Evolutionary conservation across 1,140 invertebrate species (phyloP).

Genomic region (Trichonephila clavata): DNA sequence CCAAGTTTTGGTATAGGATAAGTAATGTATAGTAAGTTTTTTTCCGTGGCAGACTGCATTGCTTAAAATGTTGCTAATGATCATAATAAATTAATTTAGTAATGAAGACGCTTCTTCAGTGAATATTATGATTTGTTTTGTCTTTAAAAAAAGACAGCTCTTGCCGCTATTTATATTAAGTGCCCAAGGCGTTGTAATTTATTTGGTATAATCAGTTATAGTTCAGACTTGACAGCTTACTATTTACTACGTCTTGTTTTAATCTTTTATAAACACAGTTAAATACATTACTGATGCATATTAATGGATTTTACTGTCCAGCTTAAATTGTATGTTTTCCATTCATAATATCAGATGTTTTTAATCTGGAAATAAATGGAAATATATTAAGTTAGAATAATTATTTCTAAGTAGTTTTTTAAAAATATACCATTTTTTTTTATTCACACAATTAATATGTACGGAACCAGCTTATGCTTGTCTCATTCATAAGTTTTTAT

Average conservation of each 20-base stretch:
- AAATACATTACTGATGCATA: no score
- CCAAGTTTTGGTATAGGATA: conserved; percentile 37
- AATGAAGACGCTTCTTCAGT: conserved; percentile 2
- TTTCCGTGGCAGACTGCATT: background rate
- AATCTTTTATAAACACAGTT: background rate
- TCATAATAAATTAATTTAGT: conserved; percentile 34
- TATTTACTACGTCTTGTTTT: background rate
- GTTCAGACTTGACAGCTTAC: background rate
- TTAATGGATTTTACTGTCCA: no score
- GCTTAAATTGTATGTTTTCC: no score
- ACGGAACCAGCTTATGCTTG: no score
- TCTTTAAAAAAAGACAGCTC: background rate
- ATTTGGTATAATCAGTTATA: background rate
- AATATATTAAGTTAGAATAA: no score
- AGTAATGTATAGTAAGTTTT: conserved; percentile 21
- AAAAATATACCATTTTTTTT: no score
- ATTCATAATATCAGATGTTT: no score
- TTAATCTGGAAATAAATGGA: no score
- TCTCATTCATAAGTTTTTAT: no score
- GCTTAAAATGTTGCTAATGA: conserved; percentile 17
- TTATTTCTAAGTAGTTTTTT: no score
- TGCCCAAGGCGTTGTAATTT: background rate
- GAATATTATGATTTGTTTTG: conserved; percentile 10
- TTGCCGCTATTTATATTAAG: conserved; percentile 5
- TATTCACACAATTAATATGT: no score